Base-by-base conservation (phyloP, 2,797 vertebrate genomes). In the Enteromius viviparus region DNA sequence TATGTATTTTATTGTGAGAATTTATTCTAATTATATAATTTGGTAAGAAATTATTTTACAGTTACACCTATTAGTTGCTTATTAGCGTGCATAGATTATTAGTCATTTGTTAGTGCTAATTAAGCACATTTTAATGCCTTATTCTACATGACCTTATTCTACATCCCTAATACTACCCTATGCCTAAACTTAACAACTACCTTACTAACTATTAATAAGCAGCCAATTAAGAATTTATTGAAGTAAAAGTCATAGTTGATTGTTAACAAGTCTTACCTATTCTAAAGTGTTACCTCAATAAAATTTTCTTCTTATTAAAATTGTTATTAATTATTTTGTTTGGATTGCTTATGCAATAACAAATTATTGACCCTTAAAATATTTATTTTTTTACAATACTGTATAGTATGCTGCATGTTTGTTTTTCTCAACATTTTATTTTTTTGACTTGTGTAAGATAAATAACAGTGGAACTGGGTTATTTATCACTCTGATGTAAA, bases 401-500 rank as follows among this genome's bases (percentile, higher is more conserved):
- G 14, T 71, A 74, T 49, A 14, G 29, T 74, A 32, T 26, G 12
- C 1, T 26, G 17, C 10, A 53, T 51, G 8, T 32, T 23, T 15
- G 10, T 32, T 29, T 62, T 64, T 64, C 26, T 17, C 29, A 32
- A 64, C 23, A 11, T 55, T 34, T 75, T 23, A 4, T 58, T 64
- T 62, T 53, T 47, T 21, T 29, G 0, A 15, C 19, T 8, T 65
- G n/a, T 49, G 42, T 6, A 66, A 32, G 60, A 78, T 47, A 51
- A 51, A 66, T 78, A 68, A 45, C 69, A 17, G 21, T 37, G 14
- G 6, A 80, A n/a, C 45, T 37, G 26, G 60, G 81, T 47, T 68
- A 76, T 82, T 58, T 69, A 76, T 82, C 81, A 69, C 11, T 69
- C 32, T 82, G 47, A 82, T 66, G 26, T 66, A 68, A 76, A 68